phyloP scores from a whole-genome alignment of 1,140 invertebrate species.

The Drosophila pachea region DNA sequence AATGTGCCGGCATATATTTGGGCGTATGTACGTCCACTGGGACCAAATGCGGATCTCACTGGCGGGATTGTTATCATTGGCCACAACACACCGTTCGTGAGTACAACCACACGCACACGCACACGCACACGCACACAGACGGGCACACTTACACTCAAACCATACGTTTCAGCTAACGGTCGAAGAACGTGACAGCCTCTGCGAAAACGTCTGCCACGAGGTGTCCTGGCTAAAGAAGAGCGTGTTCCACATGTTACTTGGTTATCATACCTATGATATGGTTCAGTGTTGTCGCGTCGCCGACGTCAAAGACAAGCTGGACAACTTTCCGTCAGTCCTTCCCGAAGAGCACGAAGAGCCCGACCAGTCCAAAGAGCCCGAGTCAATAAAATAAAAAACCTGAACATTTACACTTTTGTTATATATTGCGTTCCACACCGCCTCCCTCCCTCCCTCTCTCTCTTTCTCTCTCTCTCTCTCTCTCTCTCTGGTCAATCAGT shows the following conservation, averaged over 20 bases:
- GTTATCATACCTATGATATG: conserved; percentile 30
- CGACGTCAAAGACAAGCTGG: conserved; percentile 50
- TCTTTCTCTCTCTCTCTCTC: too few relatives aligned
- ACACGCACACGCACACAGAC: not conserved
- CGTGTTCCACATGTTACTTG: conserved; percentile 27
- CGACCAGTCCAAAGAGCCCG: too few relatives aligned
- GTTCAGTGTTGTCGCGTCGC: conserved; percentile 46
- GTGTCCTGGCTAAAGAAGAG: conserved; percentile 46
- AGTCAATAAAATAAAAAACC: too few relatives aligned
- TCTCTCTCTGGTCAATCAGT: too few relatives aligned
- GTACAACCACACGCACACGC: too few relatives aligned
- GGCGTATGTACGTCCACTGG: conserved; percentile 40
- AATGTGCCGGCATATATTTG: conserved; percentile 46
- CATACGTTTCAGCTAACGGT: conserved; percentile 11
- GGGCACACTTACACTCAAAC: not conserved
- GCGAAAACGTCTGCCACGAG: conserved; percentile 45
- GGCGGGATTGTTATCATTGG: conserved; percentile 51
- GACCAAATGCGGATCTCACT: not conserved
- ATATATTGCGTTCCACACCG: too few relatives aligned
- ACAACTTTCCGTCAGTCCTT: conserved; percentile 34
- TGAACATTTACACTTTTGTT: too few relatives aligned
- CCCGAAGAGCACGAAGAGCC: too few relatives aligned
- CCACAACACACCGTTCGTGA: conserved; percentile 51
- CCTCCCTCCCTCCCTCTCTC: too few relatives aligned
- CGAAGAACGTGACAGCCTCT: conserved; percentile 12